Evolutionary conservation across 2,888 invertebrate species (phyloP).

Genomic region (Proisotoma minuta): DNA sequence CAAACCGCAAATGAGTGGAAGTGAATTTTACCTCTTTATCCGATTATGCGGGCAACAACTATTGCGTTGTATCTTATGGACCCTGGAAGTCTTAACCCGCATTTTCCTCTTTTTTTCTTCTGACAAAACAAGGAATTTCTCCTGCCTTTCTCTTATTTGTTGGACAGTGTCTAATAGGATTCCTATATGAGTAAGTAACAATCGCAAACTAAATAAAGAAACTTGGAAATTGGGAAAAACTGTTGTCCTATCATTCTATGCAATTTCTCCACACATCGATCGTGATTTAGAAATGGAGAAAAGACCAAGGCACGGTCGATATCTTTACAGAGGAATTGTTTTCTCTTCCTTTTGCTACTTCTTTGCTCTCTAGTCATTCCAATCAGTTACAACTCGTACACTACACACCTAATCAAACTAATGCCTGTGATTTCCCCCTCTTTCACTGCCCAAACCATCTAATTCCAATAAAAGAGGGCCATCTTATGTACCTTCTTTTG

Average conservation of each 20-base stretch:
- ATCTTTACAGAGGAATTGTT: constrained; percentile 25
- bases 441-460: constrained; percentile 9
- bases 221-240: not conserved
- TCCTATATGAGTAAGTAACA: not conserved
- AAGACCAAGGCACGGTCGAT: constrained; percentile 14
- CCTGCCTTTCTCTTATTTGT: too few relatives aligned
- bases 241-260: not conserved
- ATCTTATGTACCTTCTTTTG: not conserved
- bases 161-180: constrained; percentile 6
- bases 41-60: not conserved
- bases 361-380: constrained; percentile 16
- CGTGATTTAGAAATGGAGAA: not conserved
- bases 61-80: too few relatives aligned
- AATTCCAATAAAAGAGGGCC: constrained; percentile 2
- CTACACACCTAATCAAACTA: constrained; percentile 33
- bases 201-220: constrained; percentile 4
- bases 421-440: constrained; percentile 24
- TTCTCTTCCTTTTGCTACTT: constrained; percentile 12
- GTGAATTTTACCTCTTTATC: constrained; percentile 17
- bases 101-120: too few relatives aligned
- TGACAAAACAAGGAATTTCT: too few relatives aligned
- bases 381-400: constrained; percentile 23
- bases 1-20: constrained; percentile 21
- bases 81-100: too few relatives aligned
- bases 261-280: constrained; percentile 1